phyloP scores from a whole-genome alignment of 1,140 invertebrate genomes.

The Cephus cinctus region DNA sequence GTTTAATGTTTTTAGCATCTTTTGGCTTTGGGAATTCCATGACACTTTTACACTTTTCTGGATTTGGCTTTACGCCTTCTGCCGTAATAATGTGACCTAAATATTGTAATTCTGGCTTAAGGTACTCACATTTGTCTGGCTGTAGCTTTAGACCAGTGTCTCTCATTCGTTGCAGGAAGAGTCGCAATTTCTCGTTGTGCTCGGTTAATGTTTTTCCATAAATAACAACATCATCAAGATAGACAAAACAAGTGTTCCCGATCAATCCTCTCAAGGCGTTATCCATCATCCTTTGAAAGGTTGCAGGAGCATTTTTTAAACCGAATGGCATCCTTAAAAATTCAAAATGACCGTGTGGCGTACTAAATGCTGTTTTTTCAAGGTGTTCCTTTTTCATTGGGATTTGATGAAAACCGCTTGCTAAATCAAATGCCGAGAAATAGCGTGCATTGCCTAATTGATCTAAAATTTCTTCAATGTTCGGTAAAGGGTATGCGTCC shows the following conservation, averaged over 20 bases:
- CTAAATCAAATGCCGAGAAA: slow-evolving; percentile 52
- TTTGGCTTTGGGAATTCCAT: slow-evolving; percentile 34
- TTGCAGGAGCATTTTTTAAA: slow-evolving; percentile 11
- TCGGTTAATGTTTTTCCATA: slow-evolving; percentile 19
- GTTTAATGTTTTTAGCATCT: slow-evolving; percentile 30
- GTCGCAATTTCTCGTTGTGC: slow-evolving; percentile 20
- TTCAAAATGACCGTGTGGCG: slow-evolving; percentile 25
- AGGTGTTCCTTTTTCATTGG: slow-evolving; percentile 16
- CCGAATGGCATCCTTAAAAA: slow-evolving; percentile 25
- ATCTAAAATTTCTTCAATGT: slow-evolving; percentile 51
- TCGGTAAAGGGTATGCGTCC: slow-evolving; percentile 53
- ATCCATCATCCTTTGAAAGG: slow-evolving; percentile 7
- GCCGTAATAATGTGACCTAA: slow-evolving; percentile 34
- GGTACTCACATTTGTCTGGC: too few relatives aligned
- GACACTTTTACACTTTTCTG: slow-evolving; percentile 40
- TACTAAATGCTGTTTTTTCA: slow-evolving; percentile 18
- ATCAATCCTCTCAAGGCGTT: slow-evolving; percentile 7
- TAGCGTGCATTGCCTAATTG: slow-evolving; percentile 40
- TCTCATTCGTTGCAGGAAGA: not conserved
- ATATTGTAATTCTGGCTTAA: slow-evolving; percentile 43
- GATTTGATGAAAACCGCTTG: slow-evolving; percentile 48
- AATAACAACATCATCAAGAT: slow-evolving; percentile 36
- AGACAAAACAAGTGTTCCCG: slow-evolving; percentile 22
- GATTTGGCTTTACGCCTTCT: slow-evolving; percentile 33
- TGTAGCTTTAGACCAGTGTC: slow-evolving; percentile 19